Percentiles rank a stretch among this genome's conserved stretches.
These are phyloP conservation scores for Cyanistes caeruleus DNA, from an alignment of 2,113 vertebrate species.

Conservation along the genomic window DNA sequence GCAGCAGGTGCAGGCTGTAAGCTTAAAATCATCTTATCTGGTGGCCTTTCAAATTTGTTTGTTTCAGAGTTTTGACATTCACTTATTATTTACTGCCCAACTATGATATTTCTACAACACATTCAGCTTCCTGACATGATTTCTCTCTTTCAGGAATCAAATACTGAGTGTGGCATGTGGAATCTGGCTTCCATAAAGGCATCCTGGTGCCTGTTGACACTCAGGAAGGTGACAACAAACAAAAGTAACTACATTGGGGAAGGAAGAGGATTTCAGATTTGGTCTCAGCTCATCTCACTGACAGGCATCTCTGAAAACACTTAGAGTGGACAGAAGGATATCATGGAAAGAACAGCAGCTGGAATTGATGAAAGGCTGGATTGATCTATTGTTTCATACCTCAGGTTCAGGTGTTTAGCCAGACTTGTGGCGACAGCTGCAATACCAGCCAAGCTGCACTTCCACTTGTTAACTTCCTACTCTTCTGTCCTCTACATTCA, in stretches of 20 bases:
- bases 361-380: not conserved
- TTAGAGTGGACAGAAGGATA: not conserved
- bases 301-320: not conserved
- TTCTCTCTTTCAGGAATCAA: not conserved
- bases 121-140: not conserved
- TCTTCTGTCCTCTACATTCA: not conserved
- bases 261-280: not conserved
- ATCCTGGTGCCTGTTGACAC: not conserved
- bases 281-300: not conserved
- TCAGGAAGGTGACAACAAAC: not conserved
- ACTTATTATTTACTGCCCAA: not conserved
- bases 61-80: slow-evolving; percentile 46
- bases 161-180: not conserved
- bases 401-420: not conserved
- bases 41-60: slow-evolving; percentile 45
- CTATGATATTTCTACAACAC: not conserved
- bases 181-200: not conserved
- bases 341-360: not conserved
- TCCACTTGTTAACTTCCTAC: not conserved
- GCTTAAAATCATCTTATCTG: slow-evolving; percentile 33
- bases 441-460: not conserved
- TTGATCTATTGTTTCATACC: not conserved
- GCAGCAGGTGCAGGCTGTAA: slow-evolving; percentile 36
- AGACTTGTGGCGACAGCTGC: not conserved
- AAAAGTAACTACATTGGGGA: not conserved